phyloP scores from a whole-genome alignment of 1,140 invertebrate species.

The Camponotus vicinus region DNA sequence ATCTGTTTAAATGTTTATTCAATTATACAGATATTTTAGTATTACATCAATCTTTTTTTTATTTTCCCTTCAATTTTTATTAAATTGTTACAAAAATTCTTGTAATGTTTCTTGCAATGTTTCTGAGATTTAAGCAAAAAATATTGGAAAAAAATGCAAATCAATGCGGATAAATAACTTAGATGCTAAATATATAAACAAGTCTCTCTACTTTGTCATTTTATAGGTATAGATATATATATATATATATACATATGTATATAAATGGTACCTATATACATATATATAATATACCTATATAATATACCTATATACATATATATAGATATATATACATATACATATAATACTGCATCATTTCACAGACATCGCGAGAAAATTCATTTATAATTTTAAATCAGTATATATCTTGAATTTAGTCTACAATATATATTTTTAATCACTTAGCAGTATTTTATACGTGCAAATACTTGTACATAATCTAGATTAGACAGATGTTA shows the following conservation, averaged over 20 bases:
- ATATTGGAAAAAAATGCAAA: slow-evolving; percentile 60
- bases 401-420: neutral
- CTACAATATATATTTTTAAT: neutral
- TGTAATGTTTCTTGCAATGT: neutral
- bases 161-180: slow-evolving; percentile 79
- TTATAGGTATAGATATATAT: slow-evolving; percentile 45
- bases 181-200: slow-evolving; percentile 75
- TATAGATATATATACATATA: slow-evolving; percentile 28
- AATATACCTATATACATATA: slow-evolving; percentile 67
- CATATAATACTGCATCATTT: slow-evolving; percentile 56
- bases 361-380: slow-evolving; percentile 48
- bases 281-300: slow-evolving; percentile 57
- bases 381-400: slow-evolving; percentile 16
- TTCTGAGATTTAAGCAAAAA: neutral
- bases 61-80: slow-evolving; percentile 30
- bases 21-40: slow-evolving; percentile 59
- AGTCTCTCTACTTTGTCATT: slow-evolving; percentile 66
- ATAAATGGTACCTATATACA: slow-evolving; percentile 57
- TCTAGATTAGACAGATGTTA: slow-evolving; percentile 21
- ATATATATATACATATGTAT: slow-evolving; percentile 6
- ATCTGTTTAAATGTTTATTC: slow-evolving; percentile 60
- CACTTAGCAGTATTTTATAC: neutral
- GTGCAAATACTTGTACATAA: neutral
- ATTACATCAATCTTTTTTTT: slow-evolving; percentile 61
- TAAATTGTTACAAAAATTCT: neutral